A percentile compares a stretch with the other conserved stretches of the same genome.
Evolutionary conservation across 2,888 invertebrate genomes (phyloP).

Genomic region (Nomada hirtipes): DNA sequence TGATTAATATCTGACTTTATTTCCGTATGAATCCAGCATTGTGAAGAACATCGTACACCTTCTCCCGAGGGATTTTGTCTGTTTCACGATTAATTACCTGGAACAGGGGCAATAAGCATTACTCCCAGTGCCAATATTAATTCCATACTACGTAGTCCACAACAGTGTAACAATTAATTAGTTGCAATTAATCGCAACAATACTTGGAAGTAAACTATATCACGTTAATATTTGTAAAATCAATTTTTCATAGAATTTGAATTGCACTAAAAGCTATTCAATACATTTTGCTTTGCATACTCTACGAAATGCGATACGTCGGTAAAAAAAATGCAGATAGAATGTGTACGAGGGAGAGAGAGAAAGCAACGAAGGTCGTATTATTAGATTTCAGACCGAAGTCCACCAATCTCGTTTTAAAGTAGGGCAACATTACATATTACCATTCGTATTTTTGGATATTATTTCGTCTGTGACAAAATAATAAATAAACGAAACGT

Average conservation of each 20-base stretch:
- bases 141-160: neutral
- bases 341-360: neutral
- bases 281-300: neutral
- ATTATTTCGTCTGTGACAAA: no score
- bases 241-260: no score
- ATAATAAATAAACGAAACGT: no score
- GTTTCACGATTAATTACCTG: conserved; percentile 91
- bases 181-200: no score
- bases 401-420: conserved; percentile 14
- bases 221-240: no score
- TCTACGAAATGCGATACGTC: conserved; percentile 7
- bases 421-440: neutral
- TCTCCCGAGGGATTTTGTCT: conserved; percentile 91
- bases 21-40: conserved; percentile 86
- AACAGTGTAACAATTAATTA: neutral
- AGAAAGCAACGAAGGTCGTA: conserved; percentile 12
- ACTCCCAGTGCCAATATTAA: neutral
- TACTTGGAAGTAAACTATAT: no score
- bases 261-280: neutral
- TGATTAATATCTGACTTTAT: conserved; percentile 41
- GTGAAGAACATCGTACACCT: conserved; percentile 90
- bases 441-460: no score
- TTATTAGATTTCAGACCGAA: conserved; percentile 28
- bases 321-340: conserved; percentile 1
- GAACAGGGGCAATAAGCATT: conserved; percentile 41